These are phyloP conservation scores for Phrynocephalus forsythii DNA, from an alignment of 2,797 vertebrate genomes.

Conservation along the genomic window DNA sequence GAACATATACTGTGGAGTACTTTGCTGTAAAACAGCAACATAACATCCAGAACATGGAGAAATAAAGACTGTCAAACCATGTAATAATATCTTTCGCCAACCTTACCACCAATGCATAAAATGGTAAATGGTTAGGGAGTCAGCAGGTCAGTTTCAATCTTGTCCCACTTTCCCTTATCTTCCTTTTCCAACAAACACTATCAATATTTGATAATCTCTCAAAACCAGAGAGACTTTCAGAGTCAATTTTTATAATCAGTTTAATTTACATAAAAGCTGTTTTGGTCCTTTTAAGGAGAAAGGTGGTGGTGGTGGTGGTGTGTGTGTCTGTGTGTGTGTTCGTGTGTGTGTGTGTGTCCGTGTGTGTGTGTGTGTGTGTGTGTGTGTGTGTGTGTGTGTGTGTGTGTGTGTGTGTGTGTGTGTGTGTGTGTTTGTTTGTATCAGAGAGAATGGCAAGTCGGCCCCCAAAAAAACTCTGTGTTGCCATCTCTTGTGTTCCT, in stretches of 20 bases:
- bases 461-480: neutral
- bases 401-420: too few relatives aligned
- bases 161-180: neutral
- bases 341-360: too few relatives aligned
- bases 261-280: neutral
- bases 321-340: too few relatives aligned
- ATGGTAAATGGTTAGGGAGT: neutral
- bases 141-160: neutral
- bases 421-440: too few relatives aligned
- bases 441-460: too few relatives aligned
- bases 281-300: too few relatives aligned
- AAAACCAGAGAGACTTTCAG: neutral
- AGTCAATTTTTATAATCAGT: neutral
- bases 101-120: neutral
- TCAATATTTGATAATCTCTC: neutral
- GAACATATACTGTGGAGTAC: neutral
- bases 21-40: too few relatives aligned
- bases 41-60: too few relatives aligned
- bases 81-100: neutral
- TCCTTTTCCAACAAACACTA: neutral
- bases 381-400: too few relatives aligned
- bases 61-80: neutral
- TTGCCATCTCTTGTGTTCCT: neutral
- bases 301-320: too few relatives aligned
- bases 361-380: too few relatives aligned